Evolutionary conservation across 2,888 invertebrate species (phyloP), one percentile per base, ranked within the genome.

Genomic region (Spilarctia lutea): DNA sequence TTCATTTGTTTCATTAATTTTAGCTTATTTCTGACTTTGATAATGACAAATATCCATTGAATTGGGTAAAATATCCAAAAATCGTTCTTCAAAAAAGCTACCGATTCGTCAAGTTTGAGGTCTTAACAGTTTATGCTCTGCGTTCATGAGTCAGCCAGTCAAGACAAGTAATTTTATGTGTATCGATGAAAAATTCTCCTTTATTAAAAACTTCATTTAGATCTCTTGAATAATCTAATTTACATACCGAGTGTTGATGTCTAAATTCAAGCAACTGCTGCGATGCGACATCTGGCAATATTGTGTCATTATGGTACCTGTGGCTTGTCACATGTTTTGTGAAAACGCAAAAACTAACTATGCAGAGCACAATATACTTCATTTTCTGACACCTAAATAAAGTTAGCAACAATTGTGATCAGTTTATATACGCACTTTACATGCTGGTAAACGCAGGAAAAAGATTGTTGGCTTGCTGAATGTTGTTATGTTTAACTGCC

Each of bases 391-490:
- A 56, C 52, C n/a, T 56, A 11, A 56, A n/a, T 56, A 11, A 56
- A n/a, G 11, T 2, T 6, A 11, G 52, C n/a, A 56, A 56, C n/a
- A 56, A n/a, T n/a, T 56, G n/a, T 56, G 3, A 56, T n/a, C 24
- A 52, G 48, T 68, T 72, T 30, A 35, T 65, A 68, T 71, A 75
- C 42, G 72, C 33, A 70, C 72, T 75, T 72, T 48, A 56, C 73
- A 39, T 67, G n/a, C 39, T 20, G 35, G 20, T 70, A 70, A 70
- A 70, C 71, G 66, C 68, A 45, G 69, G 68, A 75, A 56, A n/a
- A n/a, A n/a, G 52, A 56, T 56, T 56, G 24, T 52, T 52, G 10
- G 24, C 7, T 52, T 8, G 24, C 52, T 6, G 0, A n/a, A n/a
- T 56, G 52, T n/a, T 56, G 11, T 56, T 56, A 56, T n/a, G 52